A percentile compares a stretch with the other conserved stretches of the same genome.
These are phyloP conservation scores for Hippocampus barbouri DNA, from an alignment of 2,113 vertebrate genomes.

Conservation along the genomic window DNA sequence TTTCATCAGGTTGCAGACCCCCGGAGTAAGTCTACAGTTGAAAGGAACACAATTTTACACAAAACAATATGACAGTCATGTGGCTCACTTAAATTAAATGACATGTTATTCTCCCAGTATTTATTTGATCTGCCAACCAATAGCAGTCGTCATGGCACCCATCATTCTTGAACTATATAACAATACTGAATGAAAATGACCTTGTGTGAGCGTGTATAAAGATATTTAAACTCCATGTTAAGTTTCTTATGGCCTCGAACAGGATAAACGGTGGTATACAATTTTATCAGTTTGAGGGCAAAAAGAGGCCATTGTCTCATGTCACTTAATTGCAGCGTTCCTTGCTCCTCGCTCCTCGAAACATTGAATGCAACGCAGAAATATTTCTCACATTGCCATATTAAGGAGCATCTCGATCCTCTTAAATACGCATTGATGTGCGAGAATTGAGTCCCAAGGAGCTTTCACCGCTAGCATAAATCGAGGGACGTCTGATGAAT, in stretches of 20 bases:
- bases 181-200: too few species aligned
- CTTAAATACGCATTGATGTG: too few species aligned
- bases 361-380: too few species aligned
- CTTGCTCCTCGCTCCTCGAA: too few species aligned
- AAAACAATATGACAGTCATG: neutral
- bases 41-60: slow-evolving; percentile 20
- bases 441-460: too few species aligned
- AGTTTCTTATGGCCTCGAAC: neutral
- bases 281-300: neutral
- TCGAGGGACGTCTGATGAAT: too few species aligned
- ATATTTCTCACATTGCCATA: too few species aligned
- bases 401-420: too few species aligned
- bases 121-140: neutral
- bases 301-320: neutral
- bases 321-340: too few species aligned
- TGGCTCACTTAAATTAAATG: neutral
- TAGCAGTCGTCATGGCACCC: neutral
- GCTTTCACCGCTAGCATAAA: too few species aligned
- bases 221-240: neutral
- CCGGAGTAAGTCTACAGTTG: slow-evolving; percentile 85
- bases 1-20: slow-evolving; percentile 87
- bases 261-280: neutral
- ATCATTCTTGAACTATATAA: too few species aligned
- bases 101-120: neutral
- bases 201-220: neutral